Conservation (phyloP, 2,113 vertebrate species). For the Pseudonaja textilis region DNA sequence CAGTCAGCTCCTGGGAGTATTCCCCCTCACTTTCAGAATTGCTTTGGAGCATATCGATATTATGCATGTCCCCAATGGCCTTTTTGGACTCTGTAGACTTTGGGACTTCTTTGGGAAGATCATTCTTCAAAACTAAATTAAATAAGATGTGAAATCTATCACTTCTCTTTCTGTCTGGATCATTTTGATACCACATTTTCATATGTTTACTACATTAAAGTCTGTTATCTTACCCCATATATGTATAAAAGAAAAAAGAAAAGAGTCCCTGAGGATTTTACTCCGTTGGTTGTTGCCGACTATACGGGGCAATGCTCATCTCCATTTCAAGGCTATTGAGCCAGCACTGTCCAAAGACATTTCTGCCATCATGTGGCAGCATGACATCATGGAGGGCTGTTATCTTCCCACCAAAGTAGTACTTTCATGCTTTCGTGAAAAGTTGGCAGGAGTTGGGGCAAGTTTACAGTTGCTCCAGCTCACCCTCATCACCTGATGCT, state of each 20-base stretch:
- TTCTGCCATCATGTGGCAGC: neutral
- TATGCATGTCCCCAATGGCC: neutral
- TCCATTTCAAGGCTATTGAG: neutral
- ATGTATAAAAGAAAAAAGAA: neutral
- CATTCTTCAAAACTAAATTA: neutral
- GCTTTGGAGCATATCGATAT: neutral
- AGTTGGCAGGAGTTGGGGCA: neutral
- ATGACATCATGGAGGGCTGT: neutral
- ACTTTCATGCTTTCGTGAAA: neutral
- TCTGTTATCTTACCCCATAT: neutral
- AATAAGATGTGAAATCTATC: neutral
- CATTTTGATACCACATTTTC: neutral
- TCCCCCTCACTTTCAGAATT: constrained; percentile 18
- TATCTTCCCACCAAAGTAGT: neutral
- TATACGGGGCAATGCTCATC: neutral
- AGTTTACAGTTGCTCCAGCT: neutral
- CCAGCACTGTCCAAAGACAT: neutral
- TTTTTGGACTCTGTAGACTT: neutral
- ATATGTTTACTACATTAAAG: neutral
- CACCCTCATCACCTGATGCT: neutral
- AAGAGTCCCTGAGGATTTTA: neutral
- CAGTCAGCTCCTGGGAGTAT: neutral
- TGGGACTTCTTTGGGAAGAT: neutral
- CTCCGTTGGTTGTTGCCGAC: rapidly evolving
- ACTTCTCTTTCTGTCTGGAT: neutral